phyloP scores from a whole-genome alignment of 2,113 vertebrate species.

The Aplodontia rufa region DNA sequence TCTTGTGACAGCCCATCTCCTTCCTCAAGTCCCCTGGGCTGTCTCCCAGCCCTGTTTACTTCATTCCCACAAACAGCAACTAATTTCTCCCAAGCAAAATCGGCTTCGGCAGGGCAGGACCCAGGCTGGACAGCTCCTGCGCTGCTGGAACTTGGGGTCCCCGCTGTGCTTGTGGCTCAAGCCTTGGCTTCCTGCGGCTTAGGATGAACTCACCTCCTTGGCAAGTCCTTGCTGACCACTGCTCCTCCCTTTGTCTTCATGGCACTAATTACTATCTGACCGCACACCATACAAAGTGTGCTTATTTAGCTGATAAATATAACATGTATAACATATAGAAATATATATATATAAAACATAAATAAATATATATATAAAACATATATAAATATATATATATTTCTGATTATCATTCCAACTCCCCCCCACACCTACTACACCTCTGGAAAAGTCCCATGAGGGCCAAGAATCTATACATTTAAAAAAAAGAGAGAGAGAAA shows the following conservation, averaged over 20 bases:
- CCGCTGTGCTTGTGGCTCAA: no score
- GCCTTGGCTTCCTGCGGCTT: no score
- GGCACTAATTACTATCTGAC: no score
- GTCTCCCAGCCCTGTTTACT: not conserved
- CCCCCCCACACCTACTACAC: not conserved
- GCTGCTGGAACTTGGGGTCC: no score
- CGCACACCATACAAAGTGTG: not conserved
- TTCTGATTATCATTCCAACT: not conserved
- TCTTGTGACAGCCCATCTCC: no score
- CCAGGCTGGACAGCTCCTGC: no score
- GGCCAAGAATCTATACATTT: not conserved
- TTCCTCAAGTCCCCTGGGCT: no score
- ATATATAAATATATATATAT: not conserved
- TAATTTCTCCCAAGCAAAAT: no score
- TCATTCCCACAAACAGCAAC: not conserved
- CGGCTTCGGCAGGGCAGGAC: no score
- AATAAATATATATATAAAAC: no score
- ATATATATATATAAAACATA: not conserved
- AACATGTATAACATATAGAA: not conserved
- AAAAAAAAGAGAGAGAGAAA: no score
- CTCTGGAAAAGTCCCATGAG: not conserved
- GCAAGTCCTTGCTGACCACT: not conserved
- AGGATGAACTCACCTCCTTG: no score
- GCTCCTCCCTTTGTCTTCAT: not conserved
- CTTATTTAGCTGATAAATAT: not conserved